Conservation (phyloP, 1,140 invertebrate species). For the Ectropis grisescens region DNA sequence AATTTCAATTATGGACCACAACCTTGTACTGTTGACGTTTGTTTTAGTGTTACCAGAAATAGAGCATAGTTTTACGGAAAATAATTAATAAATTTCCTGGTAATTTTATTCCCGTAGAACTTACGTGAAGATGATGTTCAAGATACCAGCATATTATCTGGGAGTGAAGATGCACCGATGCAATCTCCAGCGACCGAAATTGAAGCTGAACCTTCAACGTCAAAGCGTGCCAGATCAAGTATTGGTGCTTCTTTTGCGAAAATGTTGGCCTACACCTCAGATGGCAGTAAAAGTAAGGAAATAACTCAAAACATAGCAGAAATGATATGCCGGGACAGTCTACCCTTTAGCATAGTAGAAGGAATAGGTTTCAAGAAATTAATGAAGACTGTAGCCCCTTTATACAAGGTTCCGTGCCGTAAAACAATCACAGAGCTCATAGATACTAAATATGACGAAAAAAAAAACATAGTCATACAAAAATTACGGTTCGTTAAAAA, state of each 20-base stretch:
- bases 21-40: too few relatives aligned
- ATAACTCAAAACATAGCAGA: constrained; percentile 1
- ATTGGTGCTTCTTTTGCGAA: constrained; percentile 1
- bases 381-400: constrained; percentile 7
- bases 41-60: too few relatives aligned
- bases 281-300: constrained; percentile 2
- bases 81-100: too few relatives aligned
- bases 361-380: background rate
- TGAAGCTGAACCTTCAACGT: constrained; percentile 1
- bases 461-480: constrained; percentile 5
- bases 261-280: constrained; percentile 1
- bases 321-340: constrained; percentile 5
- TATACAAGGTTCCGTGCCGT: constrained; percentile 19
- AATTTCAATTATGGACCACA: too few relatives aligned
- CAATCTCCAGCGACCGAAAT: constrained; percentile 1
- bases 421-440: constrained; percentile 20
- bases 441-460: constrained; percentile 15
- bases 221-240: constrained; percentile 1
- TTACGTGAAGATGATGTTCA: constrained; percentile 2
- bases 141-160: background rate
- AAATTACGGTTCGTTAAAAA: constrained; percentile 19
- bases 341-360: constrained; percentile 5
- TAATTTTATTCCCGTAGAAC: background rate
- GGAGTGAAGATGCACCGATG: background rate
- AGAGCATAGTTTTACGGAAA: too few relatives aligned